Evolutionary conservation across 2,888 invertebrate species (phyloP), one percentile per base, ranked within the genome.

Genomic region (Hypolimnas misippus): DNA sequence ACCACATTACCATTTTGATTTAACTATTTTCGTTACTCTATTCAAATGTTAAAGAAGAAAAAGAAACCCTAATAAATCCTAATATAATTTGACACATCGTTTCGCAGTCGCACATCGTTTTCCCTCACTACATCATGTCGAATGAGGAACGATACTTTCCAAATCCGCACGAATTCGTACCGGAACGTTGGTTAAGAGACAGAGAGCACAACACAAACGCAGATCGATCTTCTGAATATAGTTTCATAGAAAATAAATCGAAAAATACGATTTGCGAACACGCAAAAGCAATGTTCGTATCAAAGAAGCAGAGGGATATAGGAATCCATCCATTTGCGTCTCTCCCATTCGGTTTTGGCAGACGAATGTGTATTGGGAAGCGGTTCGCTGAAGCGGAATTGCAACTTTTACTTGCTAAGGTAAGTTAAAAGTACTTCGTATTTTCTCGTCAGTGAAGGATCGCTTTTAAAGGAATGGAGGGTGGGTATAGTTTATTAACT

Each of bases 381-480:
- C 90, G 97, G 76, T 96, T 97, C 83, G 96, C 97, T 16, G 96
- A 97, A 86, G 95, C 95, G 54, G 96, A 97, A 84, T 84, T 97
- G 72, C 95, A 96, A 75, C 94, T 95, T 68, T 83, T 96, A 72
- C 79, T 96, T 51, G 94, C 95, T n/a, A 96, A 95, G 93, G 96
- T 95, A 65, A 21, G 17, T 57, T 42, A 31, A 31, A 17, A 7
- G n/a, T 5, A 60, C 17, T 51, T 35, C n/a, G 7, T 38, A 38
- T n/a, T 38, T 38, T n/a, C 8, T 6, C 29, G n/a, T 8, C 12
- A 50, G 31, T 29, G 3, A 38, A 38, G n/a, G 25, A 25, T 25
- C 25, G 25, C 5, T 25, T 25, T 25, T 5, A 25, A 25, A 25
- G 25, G 25, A 25, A 5, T 25, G 5, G 25, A 3, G 25, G 25